Conservation (phyloP, 2,113 vertebrate species). For the Marmota monax region DNA sequence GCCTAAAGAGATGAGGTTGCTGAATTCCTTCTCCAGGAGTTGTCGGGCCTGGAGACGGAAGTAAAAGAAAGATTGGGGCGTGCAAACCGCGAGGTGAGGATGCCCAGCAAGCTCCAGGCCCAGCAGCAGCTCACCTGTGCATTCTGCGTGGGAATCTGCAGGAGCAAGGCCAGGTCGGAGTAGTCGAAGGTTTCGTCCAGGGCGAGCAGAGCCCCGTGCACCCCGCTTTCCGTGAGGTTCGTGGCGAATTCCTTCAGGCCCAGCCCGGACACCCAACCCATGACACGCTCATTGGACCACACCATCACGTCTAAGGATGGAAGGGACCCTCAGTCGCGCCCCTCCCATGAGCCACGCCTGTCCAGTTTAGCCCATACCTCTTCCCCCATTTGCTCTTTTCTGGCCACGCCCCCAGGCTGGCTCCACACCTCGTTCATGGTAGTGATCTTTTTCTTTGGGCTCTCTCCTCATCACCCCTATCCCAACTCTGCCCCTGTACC, state of each 20-base stretch:
- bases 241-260: conserved; percentile 96
- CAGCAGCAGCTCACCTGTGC: conserved; percentile 89
- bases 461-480: background rate
- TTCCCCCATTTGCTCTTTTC: background rate
- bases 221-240: conserved; percentile 94
- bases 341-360: background rate
- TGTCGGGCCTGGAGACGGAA: conserved; percentile 90
- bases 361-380: background rate
- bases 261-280: conserved; percentile 95
- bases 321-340: background rate
- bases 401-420: background rate
- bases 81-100: background rate
- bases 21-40: conserved; percentile 95
- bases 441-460: background rate
- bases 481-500: too few species aligned
- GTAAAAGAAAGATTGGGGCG: background rate
- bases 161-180: conserved; percentile 94
- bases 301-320: conserved; percentile 93
- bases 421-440: background rate
- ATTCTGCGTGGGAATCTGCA: conserved; percentile 96
- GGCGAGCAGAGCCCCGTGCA: conserved; percentile 95
- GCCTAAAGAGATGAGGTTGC: conserved; percentile 93
- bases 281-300: conserved; percentile 96
- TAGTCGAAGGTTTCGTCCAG: conserved; percentile 96
- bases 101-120: background rate